Base-by-base conservation (phyloP, 2,113 vertebrate genomes). In the Nettapus auritus region DNA sequence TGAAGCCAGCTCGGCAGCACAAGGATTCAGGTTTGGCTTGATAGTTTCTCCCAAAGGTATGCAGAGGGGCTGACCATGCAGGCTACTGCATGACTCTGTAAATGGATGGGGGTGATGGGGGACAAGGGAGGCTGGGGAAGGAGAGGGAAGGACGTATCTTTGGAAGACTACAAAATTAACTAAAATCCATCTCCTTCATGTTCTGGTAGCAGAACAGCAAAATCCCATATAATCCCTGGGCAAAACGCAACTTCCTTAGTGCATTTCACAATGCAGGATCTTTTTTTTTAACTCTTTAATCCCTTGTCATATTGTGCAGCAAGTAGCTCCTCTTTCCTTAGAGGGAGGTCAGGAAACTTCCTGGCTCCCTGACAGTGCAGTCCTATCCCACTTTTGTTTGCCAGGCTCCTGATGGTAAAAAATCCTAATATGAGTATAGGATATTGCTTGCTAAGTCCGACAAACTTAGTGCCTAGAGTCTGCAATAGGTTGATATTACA, bases 231-330 rank as follows among this genome's bases (percentile, higher is more conserved):
- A 78, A 88, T 40, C 23, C n/a, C 42, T 66, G 53, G 29, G 55
- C 57, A 95, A 92, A 92, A 83, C 36, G 75, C 38, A 92, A 59
- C 55, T 92, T 97, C 75, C 74, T 78, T 90, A 92, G 50, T 87
- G 38, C 94, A 95, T 82, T 93, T 36, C 29, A 56, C 48, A 53
- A 8, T 31, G 68, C 17, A 36, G 9, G 8, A 40, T 52, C 75
- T 90, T 2, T 80, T 69, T 93, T 89, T 89, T 94, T 91, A 96
- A 92, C 73, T 91, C 88, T 95, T 92, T 55, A 71, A 66, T 82
- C 20, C 26, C 28, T 67, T 78, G 28, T 20, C 8, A 63, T 48
- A 63, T 69, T 77, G 36, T 73, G 42, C 82, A 81, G 71, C 64
- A 88, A 82, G n/a, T 18, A 59, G 36, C 84, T 91, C 14, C 6